Evolutionary conservation across 2,888 invertebrate genomes (phyloP).

Genomic region (Clanis bilineata): DNA sequence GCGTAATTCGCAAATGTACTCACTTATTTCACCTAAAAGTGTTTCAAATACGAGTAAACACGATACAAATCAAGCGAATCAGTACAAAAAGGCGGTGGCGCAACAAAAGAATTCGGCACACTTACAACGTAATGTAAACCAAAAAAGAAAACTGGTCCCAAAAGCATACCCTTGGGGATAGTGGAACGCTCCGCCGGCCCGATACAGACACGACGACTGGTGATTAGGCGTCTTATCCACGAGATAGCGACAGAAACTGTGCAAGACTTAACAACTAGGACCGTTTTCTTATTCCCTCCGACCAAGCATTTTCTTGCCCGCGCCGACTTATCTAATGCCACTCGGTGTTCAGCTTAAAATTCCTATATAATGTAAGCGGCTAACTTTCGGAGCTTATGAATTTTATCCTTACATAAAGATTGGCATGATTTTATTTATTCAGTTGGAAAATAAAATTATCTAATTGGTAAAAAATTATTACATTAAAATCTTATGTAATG

Average conservation of each 20-base stretch:
- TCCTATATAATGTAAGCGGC: conserved; percentile 64
- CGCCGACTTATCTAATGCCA: conserved; percentile 75
- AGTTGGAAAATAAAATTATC: not conserved
- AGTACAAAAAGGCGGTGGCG: conserved; percentile 66
- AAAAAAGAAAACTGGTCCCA: conserved; percentile 81
- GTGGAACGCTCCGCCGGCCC: conserved; percentile 72
- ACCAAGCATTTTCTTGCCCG: conserved; percentile 75
- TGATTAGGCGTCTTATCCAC: conserved; percentile 82
- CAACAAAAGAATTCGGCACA: conserved; percentile 80
- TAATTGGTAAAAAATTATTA: not conserved
- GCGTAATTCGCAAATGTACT: not conserved
- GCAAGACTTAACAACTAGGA: conserved; percentile 82
- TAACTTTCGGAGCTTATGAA: conserved; percentile 61
- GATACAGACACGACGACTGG: conserved; percentile 81
- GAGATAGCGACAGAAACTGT: conserved; percentile 82
- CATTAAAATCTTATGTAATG: not conserved
- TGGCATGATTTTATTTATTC: conserved; percentile 22
- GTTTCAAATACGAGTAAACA: conserved; percentile 41
- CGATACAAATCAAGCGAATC: conserved; percentile 68
- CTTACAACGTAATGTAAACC: conserved; percentile 80
- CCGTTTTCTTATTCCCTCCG: conserved; percentile 79
- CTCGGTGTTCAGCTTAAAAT: conserved; percentile 67
- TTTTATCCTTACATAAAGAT: conserved; percentile 32
- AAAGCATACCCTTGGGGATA: conserved; percentile 77
- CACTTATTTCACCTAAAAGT: conserved; percentile 5